A percentile compares a stretch with the other conserved stretches of the same genome.
phyloP scores from a whole-genome alignment of 2,888 invertebrate species.

The Cosmopolites sordidus region DNA sequence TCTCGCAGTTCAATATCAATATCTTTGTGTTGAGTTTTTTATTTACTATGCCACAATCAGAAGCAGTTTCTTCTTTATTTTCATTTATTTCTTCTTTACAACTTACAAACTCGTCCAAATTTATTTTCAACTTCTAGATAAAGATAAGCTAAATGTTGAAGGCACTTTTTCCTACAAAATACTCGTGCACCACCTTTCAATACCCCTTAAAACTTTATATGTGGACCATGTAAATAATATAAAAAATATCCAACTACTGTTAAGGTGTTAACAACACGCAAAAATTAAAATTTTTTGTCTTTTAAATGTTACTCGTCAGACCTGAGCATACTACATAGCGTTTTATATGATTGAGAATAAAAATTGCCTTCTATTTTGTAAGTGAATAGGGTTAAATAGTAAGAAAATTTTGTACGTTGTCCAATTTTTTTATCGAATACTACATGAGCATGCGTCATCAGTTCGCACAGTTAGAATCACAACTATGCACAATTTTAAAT shows the following conservation, averaged over 20 bases:
- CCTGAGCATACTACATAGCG: slow-evolving; percentile 13
- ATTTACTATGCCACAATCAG: no score
- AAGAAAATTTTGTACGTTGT: slow-evolving; percentile 24
- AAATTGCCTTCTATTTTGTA: slow-evolving; percentile 27
- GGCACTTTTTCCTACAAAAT: no score
- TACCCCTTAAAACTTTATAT: slow-evolving; percentile 2
- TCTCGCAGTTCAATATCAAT: no score
- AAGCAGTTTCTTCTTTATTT: no score
- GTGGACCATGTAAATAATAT: slow-evolving; percentile 7
- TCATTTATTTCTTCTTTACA: no score
- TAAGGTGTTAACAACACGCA: background rate
- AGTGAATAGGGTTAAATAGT: slow-evolving; percentile 16
- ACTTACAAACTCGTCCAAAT: background rate
- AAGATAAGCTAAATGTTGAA: no score
- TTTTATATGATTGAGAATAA: slow-evolving; percentile 11
- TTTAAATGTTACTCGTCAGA: background rate
- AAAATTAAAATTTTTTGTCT: background rate
- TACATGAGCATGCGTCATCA: slow-evolving; percentile 16
- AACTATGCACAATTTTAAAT: slow-evolving; percentile 19
- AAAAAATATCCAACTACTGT: background rate
- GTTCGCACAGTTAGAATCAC: slow-evolving; percentile 21
- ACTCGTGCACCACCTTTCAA: background rate
- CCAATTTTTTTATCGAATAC: slow-evolving; percentile 22
- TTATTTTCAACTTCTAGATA: no score
- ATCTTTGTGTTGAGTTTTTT: no score